phyloP scores from a whole-genome alignment of 2,888 invertebrate genomes.

The Drosophila nr. fundita region DNA sequence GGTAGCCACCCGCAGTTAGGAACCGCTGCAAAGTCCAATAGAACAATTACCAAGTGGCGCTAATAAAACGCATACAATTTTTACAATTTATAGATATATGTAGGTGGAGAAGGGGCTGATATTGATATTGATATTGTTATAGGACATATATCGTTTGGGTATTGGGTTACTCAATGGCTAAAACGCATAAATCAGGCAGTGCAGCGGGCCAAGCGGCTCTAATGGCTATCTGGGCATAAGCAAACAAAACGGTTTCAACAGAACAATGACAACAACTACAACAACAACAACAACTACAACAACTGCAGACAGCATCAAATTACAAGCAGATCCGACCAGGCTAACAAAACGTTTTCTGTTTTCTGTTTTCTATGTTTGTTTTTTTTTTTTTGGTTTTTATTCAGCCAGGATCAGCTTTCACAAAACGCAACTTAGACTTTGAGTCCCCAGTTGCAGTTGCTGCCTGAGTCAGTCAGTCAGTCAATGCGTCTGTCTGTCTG shows the following conservation, averaged over 20 bases:
- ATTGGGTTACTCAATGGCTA: slow-evolving; percentile 57
- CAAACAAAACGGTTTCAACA: slow-evolving; percentile 70
- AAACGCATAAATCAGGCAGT: slow-evolving; percentile 66
- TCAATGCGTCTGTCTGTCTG: slow-evolving; percentile 34
- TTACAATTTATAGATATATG: slow-evolving; percentile 3
- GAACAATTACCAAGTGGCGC: slow-evolving; percentile 75
- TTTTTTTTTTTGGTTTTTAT: slow-evolving; percentile 4
- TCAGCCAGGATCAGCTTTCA: slow-evolving; percentile 77
- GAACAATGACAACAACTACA: slow-evolving; percentile 32
- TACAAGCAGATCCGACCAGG: slow-evolving; percentile 62
- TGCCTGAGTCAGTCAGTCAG: slow-evolving; percentile 31
- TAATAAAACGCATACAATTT: slow-evolving; percentile 60
- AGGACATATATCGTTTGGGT: slow-evolving; percentile 13
- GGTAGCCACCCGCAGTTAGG: slow-evolving; percentile 1
- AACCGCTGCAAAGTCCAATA: slow-evolving; percentile 24
- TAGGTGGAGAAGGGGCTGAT: slow-evolving; percentile 3
- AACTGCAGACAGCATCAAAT: slow-evolving; percentile 62
- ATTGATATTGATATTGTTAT: slow-evolving; percentile 27
- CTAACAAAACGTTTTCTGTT: slow-evolving; percentile 69
- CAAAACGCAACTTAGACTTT: slow-evolving; percentile 74
- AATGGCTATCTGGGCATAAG: slow-evolving; percentile 59
- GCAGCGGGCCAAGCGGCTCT: slow-evolving; percentile 28
- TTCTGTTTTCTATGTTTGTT: slow-evolving; percentile 3
- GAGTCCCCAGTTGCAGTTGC: slow-evolving; percentile 70
- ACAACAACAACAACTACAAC: slow-evolving; percentile 22